Percentiles rank a stretch among this genome's conserved stretches.
Evolutionary conservation across 2,113 vertebrate species (phyloP).

Genomic region (Hippocampus comes): DNA sequence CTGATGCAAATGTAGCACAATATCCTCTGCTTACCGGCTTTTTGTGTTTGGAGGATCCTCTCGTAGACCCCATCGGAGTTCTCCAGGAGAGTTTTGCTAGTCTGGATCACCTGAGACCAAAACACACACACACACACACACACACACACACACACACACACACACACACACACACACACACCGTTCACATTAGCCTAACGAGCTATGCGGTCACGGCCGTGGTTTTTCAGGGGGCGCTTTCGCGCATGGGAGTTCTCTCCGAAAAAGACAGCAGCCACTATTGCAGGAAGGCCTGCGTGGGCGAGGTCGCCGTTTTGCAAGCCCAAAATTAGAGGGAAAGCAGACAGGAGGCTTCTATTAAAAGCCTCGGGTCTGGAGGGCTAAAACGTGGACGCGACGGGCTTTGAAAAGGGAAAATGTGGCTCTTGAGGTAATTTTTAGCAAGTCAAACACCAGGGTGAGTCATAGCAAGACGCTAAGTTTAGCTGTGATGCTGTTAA

Average conservation of each 20-base stretch:
- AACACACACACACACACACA: neutral
- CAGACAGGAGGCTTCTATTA: slow-evolving; percentile 36
- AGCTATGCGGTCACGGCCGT: slow-evolving; percentile 21
- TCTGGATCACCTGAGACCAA: slow-evolving; percentile 88
- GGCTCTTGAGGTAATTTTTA: slow-evolving; percentile 7
- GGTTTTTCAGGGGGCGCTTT: slow-evolving; percentile 20
- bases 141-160: neutral
- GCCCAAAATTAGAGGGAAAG: slow-evolving; percentile 52
- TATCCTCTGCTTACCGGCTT: slow-evolving; percentile 69
- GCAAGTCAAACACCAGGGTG: neutral
- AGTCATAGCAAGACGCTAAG: slow-evolving; percentile 25
- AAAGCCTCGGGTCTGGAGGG: slow-evolving; percentile 14
- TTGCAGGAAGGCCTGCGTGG: slow-evolving; percentile 35
- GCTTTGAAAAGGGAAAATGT: slow-evolving; percentile 10
- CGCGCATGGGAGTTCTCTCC: slow-evolving; percentile 22
- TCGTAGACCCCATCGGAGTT: slow-evolving; percentile 85
- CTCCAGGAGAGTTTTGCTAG: slow-evolving; percentile 83
- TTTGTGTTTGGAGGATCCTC: slow-evolving; percentile 89
- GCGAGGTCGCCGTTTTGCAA: slow-evolving; percentile 32
- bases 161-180: neutral
- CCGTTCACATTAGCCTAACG: slow-evolving; percentile 17
- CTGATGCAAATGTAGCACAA: slow-evolving; percentile 15
- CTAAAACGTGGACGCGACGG: neutral
- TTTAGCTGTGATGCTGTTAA: slow-evolving; percentile 47
- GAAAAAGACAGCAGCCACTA: slow-evolving; percentile 36